Evolutionary conservation across 2,113 vertebrate genomes (phyloP).

Genomic region (Hydrochoerus hydrochaeris): DNA sequence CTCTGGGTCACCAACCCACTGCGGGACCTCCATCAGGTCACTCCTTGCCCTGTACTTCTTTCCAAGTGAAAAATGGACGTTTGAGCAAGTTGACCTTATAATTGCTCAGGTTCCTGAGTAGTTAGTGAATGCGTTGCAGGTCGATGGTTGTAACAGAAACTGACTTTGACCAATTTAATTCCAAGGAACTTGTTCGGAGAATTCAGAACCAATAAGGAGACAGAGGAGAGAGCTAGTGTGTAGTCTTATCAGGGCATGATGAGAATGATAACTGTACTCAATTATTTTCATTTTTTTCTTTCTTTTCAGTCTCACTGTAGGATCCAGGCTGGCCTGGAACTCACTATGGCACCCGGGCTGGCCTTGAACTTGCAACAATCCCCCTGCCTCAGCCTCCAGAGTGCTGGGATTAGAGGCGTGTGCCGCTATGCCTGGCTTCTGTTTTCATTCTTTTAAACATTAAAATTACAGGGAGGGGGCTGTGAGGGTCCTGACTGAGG

Average conservation of each 20-base stretch:
- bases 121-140: background rate
- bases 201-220: background rate
- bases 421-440: background rate
- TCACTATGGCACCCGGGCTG: background rate
- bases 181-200: background rate
- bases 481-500: background rate
- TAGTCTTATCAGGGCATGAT: background rate
- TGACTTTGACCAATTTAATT: background rate
- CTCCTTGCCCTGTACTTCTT: background rate
- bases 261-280: background rate
- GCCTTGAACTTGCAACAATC: background rate
- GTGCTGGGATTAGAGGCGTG: background rate
- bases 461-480: background rate
- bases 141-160: background rate
- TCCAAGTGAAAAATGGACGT: background rate
- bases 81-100: background rate
- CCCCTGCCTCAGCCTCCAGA: background rate
- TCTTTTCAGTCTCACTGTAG: background rate
- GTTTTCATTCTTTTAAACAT: background rate
- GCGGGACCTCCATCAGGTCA: background rate
- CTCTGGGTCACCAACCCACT: background rate
- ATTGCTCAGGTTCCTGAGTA: background rate
- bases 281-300: background rate
- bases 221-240: background rate
- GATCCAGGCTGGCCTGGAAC: background rate